phyloP scores from a whole-genome alignment of 2,888 invertebrate species.

The Drosophila hamatofila region DNA sequence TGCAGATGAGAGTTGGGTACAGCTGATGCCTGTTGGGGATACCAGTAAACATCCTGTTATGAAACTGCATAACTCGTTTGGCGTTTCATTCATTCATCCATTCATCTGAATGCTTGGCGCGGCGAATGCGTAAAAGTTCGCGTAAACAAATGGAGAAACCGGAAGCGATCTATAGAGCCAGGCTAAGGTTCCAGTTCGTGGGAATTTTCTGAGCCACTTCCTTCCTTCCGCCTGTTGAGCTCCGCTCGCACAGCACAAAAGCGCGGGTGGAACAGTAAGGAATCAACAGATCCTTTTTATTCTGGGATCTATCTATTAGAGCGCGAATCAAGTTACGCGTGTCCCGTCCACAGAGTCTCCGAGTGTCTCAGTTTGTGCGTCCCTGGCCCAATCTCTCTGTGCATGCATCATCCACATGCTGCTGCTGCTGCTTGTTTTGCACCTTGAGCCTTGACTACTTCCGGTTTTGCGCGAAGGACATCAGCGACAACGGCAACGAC shows the following conservation, averaged over 20 bases:
- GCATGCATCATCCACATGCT: slow-evolving; percentile 72
- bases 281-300: slow-evolving; percentile 14
- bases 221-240: slow-evolving; percentile 52
- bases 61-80: slow-evolving; percentile 62
- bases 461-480: slow-evolving; percentile 77
- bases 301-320: slow-evolving; percentile 51
- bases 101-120: slow-evolving; percentile 7
- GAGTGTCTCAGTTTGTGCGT: background rate
- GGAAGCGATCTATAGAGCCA: slow-evolving; percentile 49
- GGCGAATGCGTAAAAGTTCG: slow-evolving; percentile 71
- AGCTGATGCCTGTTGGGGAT: slow-evolving; percentile 31
- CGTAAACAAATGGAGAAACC: slow-evolving; percentile 65
- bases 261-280: slow-evolving; percentile 33
- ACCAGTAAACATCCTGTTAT: slow-evolving; percentile 69
- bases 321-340: slow-evolving; percentile 75
- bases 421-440: slow-evolving; percentile 64
- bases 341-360: slow-evolving; percentile 4
- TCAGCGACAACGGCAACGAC: slow-evolving; percentile 30
- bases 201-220: slow-evolving; percentile 69
- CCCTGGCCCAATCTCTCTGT: slow-evolving; percentile 25
- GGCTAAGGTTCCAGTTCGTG: slow-evolving; percentile 56
- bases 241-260: slow-evolving; percentile 5
- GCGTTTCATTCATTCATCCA: slow-evolving; percentile 49
- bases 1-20: slow-evolving; percentile 16
- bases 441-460: slow-evolving; percentile 78